Evolutionary conservation across 2,113 vertebrate species (phyloP), one percentile per base, ranked within the genome.

Genomic region (Lepisosteus oculatus): DNA sequence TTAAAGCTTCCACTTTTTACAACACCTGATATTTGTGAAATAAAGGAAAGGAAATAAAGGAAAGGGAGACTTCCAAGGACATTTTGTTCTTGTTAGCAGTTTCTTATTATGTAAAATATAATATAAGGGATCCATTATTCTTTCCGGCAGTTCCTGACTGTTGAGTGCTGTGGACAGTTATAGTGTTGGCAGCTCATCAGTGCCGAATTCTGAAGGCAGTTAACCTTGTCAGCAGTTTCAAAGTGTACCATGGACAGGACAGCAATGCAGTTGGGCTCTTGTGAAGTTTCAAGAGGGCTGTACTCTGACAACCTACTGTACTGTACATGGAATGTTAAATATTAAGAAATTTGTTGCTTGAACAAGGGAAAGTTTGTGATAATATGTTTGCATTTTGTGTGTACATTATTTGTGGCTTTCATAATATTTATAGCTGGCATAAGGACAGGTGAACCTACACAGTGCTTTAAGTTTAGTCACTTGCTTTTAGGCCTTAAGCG

Each of bases 71-170:
- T 61, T 62, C 43, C 61, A 70, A 71, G 74, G 45, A 69, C 67
- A 67, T 61, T 70, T 74, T 67, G 29, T 65, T 67, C 69, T 72
- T 70, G 74, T 79, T 66, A 77, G 72, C 75, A 70, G 61, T 64
- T 76, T 55, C n/a, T 68, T 51, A 55, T 56, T 17, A 69, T 74
- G 74, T 76, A 69, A 76, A 69, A 65, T 74, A 72, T 55, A 29
- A 29, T 29, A 29, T 29, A 29, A 13, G 57, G 65, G 76, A 69
- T 71, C 72, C 55, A 68, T 69, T 68, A 68, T 67, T 54, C 65
- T 65, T 73, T 55, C 66, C 68, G 64, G 68, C 69, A 68, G 67
- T 73, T 68, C 69, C 65, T 65, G 65, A 71, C 8, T 29, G 42
- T 69, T 70, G 59, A 43, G 63, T 44, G 63, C 17, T 42, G 51